Conservation (phyloP, 2,797 vertebrate species). For the Sebastes hubbsi region DNA sequence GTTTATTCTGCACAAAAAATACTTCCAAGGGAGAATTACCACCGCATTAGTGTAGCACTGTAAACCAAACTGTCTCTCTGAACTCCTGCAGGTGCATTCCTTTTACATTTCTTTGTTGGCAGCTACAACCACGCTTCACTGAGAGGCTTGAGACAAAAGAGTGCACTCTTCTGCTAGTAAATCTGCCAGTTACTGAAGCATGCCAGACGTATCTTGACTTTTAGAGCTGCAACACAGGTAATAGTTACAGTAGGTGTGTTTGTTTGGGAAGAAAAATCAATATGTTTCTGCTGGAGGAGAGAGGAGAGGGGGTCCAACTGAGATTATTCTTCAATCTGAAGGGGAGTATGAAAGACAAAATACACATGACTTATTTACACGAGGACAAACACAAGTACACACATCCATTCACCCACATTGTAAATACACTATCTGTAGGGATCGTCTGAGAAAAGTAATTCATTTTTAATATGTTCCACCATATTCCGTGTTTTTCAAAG, state of each 20-base stretch:
- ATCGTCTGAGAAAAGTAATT: not conserved
- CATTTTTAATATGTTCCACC: not conserved
- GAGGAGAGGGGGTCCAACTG: not conserved
- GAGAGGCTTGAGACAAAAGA: slow-evolving; percentile 10
- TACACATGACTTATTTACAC: not conserved
- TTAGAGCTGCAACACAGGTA: slow-evolving; percentile 14
- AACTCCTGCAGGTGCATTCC: slow-evolving; percentile 11
- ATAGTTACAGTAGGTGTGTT: slow-evolving; percentile 16
- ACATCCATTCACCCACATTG: not conserved
- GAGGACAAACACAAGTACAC: not conserved
- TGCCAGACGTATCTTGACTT: slow-evolving; percentile 1
- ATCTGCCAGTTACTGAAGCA: slow-evolving; percentile 19
- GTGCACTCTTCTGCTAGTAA: not conserved
- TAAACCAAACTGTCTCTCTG: not conserved
- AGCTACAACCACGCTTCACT: not conserved
- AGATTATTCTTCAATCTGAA: slow-evolving; percentile 4
- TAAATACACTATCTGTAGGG: not conserved
- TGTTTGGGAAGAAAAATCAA: slow-evolving; percentile 23
- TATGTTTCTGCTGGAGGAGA: not conserved
- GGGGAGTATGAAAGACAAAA: slow-evolving; percentile 7
- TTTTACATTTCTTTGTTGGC: slow-evolving; percentile 21
- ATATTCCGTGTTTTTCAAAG: not conserved
- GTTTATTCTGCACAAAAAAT: not conserved
- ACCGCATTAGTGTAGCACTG: not conserved
- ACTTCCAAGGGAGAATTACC: not conserved